A percentile compares a stretch with the other conserved stretches of the same genome.
Conservation (phyloP, 2,113 vertebrate genomes). For the Pollachius pollachius region DNA sequence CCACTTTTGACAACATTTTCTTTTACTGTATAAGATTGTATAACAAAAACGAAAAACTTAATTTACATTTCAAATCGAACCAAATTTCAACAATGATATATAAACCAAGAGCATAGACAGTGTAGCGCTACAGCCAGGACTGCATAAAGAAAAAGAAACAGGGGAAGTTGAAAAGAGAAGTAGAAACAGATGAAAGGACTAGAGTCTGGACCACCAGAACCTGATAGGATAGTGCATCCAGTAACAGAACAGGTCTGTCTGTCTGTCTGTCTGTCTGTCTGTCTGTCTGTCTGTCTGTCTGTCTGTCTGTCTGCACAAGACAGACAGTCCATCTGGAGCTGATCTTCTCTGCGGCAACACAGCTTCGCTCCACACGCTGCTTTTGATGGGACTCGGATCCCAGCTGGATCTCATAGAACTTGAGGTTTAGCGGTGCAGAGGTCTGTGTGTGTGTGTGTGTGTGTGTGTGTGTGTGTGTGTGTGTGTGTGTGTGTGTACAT, state of each 20-base stretch:
- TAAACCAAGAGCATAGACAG: too few species aligned
- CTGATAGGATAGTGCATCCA: slow-evolving; percentile 6
- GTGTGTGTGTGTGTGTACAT: slow-evolving; percentile 23
- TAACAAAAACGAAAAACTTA: too few species aligned
- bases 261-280: slow-evolving; percentile 25
- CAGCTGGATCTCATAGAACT: slow-evolving; percentile 62
- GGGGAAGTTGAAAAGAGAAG: slow-evolving; percentile 17
- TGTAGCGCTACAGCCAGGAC: too few species aligned
- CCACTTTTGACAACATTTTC: slow-evolving; percentile 18
- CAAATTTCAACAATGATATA: too few species aligned
- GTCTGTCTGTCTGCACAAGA: slow-evolving; percentile 15
- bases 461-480: slow-evolving; percentile 17
- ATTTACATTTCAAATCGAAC: too few species aligned
- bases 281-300: too few species aligned
- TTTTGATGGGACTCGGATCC: slow-evolving; percentile 59
- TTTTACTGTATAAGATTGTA: background rate
- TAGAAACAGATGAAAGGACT: slow-evolving; percentile 30
- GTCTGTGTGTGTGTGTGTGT: slow-evolving; percentile 35
- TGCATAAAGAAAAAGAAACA: too few species aligned
- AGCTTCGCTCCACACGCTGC: slow-evolving; percentile 56
- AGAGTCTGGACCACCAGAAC: background rate
- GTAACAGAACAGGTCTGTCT: slow-evolving; percentile 1
- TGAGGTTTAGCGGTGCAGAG: slow-evolving; percentile 50
- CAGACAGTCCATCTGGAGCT: slow-evolving; percentile 61
- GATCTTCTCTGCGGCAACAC: slow-evolving; percentile 58